These are phyloP conservation scores for Garrulus glandarius DNA, from an alignment of 2,797 vertebrate genomes.

Conservation along the genomic window DNA sequence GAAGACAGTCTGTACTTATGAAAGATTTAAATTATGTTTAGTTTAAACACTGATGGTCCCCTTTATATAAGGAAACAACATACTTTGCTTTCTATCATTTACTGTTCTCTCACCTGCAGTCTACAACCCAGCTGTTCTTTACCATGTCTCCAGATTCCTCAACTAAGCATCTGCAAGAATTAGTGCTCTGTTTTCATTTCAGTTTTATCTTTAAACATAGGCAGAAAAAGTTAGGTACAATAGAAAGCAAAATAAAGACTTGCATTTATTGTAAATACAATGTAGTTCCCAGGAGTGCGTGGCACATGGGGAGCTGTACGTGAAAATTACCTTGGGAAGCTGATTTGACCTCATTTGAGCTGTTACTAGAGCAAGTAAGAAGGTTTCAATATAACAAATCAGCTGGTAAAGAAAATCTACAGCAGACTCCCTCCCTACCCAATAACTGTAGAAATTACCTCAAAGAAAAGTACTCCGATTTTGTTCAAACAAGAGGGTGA, in stretches of 20 bases:
- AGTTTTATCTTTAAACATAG: background rate
- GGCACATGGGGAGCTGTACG: background rate
- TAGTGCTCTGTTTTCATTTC: background rate
- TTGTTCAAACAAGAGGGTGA: background rate
- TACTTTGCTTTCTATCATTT: background rate
- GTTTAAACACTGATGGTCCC: background rate
- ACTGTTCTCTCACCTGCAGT: background rate
- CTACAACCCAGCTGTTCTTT: background rate
- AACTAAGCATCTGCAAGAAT: background rate
- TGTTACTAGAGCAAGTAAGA: background rate
- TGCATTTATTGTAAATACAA: background rate
- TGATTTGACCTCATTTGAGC: background rate
- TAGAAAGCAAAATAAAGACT: background rate
- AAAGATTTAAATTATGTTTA: background rate
- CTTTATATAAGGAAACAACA: background rate
- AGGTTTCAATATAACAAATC: background rate
- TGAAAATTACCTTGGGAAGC: background rate
- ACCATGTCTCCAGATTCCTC: background rate
- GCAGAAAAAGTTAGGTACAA: background rate
- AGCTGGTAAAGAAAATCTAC: background rate
- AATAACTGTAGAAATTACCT: background rate
- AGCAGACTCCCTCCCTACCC: fast-evolving
- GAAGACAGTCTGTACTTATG: background rate
- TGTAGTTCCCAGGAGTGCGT: background rate
- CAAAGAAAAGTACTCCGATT: background rate